Conservation (phyloP, 37 sponge, comb jelly and placozoan genomes). For the Geodia barretti region DNA sequence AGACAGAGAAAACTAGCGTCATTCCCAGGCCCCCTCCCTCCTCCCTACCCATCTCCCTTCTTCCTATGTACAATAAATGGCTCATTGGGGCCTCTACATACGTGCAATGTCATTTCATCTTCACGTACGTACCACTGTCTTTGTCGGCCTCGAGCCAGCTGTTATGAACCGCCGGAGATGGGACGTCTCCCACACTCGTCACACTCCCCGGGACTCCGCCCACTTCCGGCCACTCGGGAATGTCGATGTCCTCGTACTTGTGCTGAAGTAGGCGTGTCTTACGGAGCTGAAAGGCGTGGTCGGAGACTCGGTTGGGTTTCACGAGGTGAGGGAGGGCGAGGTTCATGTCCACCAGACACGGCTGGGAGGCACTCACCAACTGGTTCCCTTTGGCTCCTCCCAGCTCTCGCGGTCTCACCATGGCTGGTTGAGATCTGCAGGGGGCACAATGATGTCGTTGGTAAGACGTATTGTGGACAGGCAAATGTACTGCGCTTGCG, state of each 20-base stretch:
- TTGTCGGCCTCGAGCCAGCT: constrained; percentile 24
- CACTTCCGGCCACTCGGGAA: constrained; percentile 5
- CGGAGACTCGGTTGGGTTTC: constrained; percentile 12
- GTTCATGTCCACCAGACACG: constrained; percentile 9
- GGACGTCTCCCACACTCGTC: constrained; percentile 18
- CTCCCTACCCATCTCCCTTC: too few species aligned
- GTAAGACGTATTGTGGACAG: too few species aligned
- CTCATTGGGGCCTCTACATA: too few species aligned
- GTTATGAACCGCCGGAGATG: background rate
- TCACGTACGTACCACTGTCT: background rate
- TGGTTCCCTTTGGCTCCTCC: too few species aligned
- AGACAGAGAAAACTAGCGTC: too few species aligned
- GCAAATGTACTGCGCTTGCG: too few species aligned
- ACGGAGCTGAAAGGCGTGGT: background rate
- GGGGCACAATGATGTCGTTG: too few species aligned
- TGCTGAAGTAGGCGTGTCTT: constrained; percentile 26
- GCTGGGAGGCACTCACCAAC: constrained; percentile 28
- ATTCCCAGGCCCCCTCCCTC: too few species aligned
- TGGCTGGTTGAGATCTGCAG: too few species aligned
- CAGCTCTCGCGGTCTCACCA: too few species aligned
- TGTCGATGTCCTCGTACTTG: constrained; percentile 56
- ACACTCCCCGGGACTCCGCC: background rate
- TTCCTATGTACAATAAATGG: background rate
- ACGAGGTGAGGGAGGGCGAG: background rate
- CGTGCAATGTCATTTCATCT: too few species aligned